Percentiles rank a stretch among this genome's conserved stretches.
Conservation (phyloP, 2,797 vertebrate genomes). For the Hippoglossus hippoglossus region DNA sequence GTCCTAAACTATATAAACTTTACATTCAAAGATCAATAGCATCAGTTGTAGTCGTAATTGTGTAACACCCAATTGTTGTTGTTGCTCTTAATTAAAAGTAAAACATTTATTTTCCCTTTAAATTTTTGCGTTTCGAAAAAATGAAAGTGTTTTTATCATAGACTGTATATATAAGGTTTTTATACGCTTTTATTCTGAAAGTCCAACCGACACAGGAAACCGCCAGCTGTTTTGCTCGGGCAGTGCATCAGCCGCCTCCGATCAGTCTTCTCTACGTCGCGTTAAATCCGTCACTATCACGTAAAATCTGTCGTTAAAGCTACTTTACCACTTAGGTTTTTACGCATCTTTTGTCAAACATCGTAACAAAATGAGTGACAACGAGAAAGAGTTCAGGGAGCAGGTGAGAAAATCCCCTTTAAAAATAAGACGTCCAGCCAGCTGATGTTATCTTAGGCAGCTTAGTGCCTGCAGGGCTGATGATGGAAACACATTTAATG, state of each 20-base stretch:
- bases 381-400: slow-evolving; percentile 79
- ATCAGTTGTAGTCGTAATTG: no score
- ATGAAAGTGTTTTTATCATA: no score
- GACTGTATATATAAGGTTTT: no score
- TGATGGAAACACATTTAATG: neutral
- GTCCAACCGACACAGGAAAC: slow-evolving; percentile 6
- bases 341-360: neutral
- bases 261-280: neutral
- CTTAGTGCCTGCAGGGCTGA: slow-evolving; percentile 11
- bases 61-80: neutral
- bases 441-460: slow-evolving; percentile 22
- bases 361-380: slow-evolving; percentile 78
- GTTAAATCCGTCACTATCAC: neutral
- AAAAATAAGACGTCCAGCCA: slow-evolving; percentile 11
- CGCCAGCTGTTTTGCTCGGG: neutral
- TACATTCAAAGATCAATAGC: no score
- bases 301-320: neutral
- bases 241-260: neutral
- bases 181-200: slow-evolving; percentile 21
- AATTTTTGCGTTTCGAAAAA: neutral
- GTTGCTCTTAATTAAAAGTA: neutral
- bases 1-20: no score
- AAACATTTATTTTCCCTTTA: neutral
- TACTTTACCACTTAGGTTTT: neutral
- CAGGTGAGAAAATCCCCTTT: slow-evolving; percentile 61